Evolutionary conservation across 2,797 vertebrate species (phyloP).

Genomic region (Florisuga fusca): DNA sequence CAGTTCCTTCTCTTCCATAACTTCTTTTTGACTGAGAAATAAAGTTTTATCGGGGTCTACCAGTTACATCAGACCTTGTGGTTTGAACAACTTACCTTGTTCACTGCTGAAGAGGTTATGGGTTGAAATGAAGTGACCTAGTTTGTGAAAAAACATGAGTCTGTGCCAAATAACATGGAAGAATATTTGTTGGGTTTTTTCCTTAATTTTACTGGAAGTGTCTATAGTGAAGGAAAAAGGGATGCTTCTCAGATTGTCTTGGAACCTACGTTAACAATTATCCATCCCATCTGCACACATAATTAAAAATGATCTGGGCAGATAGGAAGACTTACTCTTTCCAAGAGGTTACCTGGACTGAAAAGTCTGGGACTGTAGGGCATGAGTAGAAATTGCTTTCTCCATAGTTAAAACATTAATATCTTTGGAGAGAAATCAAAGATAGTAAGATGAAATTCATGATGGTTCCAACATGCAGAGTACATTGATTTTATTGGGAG

Average conservation of each 20-base stretch:
- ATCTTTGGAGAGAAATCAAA: background rate
- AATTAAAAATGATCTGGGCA: background rate
- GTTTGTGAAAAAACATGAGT: rapidly evolving
- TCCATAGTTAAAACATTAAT: background rate
- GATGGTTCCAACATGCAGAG: background rate
- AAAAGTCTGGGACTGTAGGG: background rate
- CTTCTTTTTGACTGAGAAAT: background rate
- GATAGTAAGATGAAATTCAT: background rate
- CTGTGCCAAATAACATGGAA: background rate
- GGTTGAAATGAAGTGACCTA: background rate
- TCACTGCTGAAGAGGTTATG: background rate
- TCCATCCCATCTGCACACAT: background rate
- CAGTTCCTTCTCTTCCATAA: background rate
- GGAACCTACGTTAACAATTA: background rate
- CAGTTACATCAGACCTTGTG: background rate
- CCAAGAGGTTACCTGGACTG: background rate
- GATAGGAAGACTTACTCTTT: background rate
- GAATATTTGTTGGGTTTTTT: background rate
- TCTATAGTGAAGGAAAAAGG: background rate
- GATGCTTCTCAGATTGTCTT: background rate
- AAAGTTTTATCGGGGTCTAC: background rate
- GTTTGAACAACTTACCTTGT: background rate
- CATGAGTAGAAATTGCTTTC: background rate
- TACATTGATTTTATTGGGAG: background rate
- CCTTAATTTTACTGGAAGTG: background rate